A percentile compares a stretch with the other conserved stretches of the same genome.
Conservation (phyloP, 2,797 vertebrate genomes). For the Hydrocynus forskahlii region DNA sequence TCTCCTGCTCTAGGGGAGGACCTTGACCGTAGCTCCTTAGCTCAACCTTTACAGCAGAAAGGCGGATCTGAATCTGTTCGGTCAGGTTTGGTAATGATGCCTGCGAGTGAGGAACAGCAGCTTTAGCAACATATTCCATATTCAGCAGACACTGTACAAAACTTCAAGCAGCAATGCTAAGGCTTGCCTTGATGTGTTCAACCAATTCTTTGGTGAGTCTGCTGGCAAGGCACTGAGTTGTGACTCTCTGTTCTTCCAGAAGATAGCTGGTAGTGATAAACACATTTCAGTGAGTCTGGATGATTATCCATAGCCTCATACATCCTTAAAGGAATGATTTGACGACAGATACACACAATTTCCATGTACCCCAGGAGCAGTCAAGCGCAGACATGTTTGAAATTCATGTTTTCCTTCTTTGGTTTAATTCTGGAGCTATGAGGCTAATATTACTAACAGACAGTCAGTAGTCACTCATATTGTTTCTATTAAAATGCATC, state of each 20-base stretch:
- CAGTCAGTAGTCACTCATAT: too few species aligned
- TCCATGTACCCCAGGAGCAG: too few species aligned
- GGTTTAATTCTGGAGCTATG: too few species aligned
- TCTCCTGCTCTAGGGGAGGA: conserved; percentile 51
- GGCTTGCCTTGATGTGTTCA: conserved; percentile 76
- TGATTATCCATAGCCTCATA: not conserved
- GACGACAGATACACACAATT: too few species aligned
- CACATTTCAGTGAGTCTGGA: not conserved
- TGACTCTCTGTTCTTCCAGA: conserved; percentile 72
- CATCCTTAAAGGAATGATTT: too few species aligned
- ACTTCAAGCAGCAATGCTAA: not conserved
- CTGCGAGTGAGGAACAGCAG: conserved; percentile 25
- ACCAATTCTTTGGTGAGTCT: conserved; percentile 79
- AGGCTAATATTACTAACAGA: too few species aligned
- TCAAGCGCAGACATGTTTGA: too few species aligned
- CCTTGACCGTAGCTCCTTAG: conserved; percentile 44
- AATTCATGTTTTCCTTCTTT: too few species aligned
- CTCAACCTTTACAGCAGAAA: conserved; percentile 46
- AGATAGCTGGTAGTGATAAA: conserved; percentile 65
- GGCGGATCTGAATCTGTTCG: conserved; percentile 50
- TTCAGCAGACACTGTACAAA: not conserved
- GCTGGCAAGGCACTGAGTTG: conserved; percentile 71
- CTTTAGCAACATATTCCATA: not conserved
- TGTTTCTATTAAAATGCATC: too few species aligned
- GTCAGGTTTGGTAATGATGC: conserved; percentile 50